Evolutionary conservation across 1,140 invertebrate species (phyloP).

Genomic region (Lordiphosa stackelbergi): DNA sequence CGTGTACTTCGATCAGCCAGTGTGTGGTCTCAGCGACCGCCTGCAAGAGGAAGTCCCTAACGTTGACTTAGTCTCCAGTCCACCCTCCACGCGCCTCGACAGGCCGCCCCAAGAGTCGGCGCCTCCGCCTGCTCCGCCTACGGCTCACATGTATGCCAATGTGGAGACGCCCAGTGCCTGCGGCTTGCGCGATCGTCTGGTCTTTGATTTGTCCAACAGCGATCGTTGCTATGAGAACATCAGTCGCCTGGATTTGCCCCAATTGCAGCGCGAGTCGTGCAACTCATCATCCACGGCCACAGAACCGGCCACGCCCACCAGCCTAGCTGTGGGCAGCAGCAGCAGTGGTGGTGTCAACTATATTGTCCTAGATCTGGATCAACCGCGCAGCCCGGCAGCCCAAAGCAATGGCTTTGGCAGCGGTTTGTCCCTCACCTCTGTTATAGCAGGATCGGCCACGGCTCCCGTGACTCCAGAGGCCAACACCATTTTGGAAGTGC

Average conservation of each 20-base stretch:
- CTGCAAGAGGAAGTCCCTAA: slow-evolving; percentile 67
- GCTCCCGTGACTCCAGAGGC: slow-evolving; percentile 42
- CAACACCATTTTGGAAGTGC: slow-evolving; percentile 13
- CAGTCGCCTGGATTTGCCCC: slow-evolving; percentile 50
- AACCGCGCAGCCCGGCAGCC: slow-evolving; percentile 55
- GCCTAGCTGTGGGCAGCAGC: not conserved
- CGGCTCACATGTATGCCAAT: slow-evolving; percentile 64
- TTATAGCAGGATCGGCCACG: slow-evolving; percentile 10
- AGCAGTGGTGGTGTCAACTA: slow-evolving; percentile 57
- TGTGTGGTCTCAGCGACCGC: slow-evolving; percentile 52
- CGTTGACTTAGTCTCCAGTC: slow-evolving; percentile 17
- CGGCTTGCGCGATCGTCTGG: slow-evolving; percentile 16
- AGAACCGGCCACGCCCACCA: slow-evolving; percentile 43
- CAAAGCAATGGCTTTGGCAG: slow-evolving; percentile 58
- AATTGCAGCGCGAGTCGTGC: slow-evolving; percentile 32
- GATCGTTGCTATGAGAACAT: slow-evolving; percentile 71
- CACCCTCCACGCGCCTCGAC: slow-evolving; percentile 47
- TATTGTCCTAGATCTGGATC: slow-evolving; percentile 71
- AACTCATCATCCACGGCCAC: slow-evolving; percentile 1
- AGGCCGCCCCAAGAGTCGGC: slow-evolving; percentile 77
- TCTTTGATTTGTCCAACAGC: slow-evolving; percentile 35
- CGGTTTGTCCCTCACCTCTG: slow-evolving; percentile 66
- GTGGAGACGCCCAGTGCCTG: slow-evolving; percentile 38
- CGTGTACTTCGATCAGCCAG: slow-evolving; percentile 62
- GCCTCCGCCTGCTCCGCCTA: slow-evolving; percentile 35